Percentiles rank a stretch among this genome's conserved stretches.
These are phyloP conservation scores for Lucinisca nassula DNA, from an alignment of 2,888 invertebrate genomes.

Conservation along the genomic window DNA sequence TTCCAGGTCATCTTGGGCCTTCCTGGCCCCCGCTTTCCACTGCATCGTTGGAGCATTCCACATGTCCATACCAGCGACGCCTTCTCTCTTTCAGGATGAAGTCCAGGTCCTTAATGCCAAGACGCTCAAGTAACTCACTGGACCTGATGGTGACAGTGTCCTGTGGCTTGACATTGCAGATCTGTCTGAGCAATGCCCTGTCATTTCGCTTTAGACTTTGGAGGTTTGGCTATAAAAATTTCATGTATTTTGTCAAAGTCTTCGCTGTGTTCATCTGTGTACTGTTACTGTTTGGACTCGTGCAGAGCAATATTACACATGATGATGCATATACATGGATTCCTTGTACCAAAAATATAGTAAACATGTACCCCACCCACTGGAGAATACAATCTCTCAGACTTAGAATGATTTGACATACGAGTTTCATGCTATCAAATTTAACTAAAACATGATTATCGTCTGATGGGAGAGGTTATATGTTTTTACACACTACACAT, in stretches of 20 bases:
- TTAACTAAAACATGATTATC: neutral
- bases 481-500: neutral
- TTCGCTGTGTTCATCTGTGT: too few relatives aligned
- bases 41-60: too few relatives aligned
- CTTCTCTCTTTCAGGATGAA: too few relatives aligned
- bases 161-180: too few relatives aligned
- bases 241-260: neutral
- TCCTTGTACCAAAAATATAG: neutral
- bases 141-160: too few relatives aligned
- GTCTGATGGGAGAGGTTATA: neutral
- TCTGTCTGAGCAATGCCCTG: too few relatives aligned
- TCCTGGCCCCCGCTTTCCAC: too few relatives aligned
- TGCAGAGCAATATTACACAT: neutral
- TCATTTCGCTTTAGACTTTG: too few relatives aligned
- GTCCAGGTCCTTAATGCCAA: too few relatives aligned
- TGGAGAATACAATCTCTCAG: neutral
- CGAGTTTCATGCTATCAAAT: neutral
- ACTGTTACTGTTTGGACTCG: neutral
- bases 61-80: too few relatives aligned
- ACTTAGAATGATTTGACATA: neutral
- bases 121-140: too few relatives aligned
- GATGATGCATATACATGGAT: neutral
- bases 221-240: neutral
- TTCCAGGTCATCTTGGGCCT: too few relatives aligned
- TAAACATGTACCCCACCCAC: neutral